A percentile compares a stretch with the other conserved stretches of the same genome.
phyloP scores from a whole-genome alignment of 1,140 invertebrate species.

The Bactericera cockerelli region DNA sequence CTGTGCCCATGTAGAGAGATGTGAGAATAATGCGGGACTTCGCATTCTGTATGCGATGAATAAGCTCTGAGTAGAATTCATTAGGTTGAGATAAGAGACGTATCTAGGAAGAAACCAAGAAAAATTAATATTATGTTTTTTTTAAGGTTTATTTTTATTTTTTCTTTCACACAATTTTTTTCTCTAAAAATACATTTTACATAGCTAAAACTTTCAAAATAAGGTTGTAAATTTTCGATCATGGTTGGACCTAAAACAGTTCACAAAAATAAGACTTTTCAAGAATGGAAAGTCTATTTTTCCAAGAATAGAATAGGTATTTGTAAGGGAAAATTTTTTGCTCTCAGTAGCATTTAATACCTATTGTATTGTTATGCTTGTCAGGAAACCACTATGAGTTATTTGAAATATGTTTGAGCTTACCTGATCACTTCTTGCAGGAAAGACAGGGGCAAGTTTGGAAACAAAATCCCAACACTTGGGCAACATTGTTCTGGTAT shows the following conservation, averaged over 20 bases:
- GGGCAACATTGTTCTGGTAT: neutral
- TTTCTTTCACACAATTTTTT: neutral
- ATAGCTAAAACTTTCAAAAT: too few species aligned
- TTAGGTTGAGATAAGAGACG: constrained; percentile 50
- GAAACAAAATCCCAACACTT: neutral
- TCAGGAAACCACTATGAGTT: too few species aligned
- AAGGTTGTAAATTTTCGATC: too few species aligned
- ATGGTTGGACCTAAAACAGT: too few species aligned
- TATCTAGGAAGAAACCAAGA: constrained; percentile 17
- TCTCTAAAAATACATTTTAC: too few species aligned
- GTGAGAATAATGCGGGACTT: constrained; percentile 68
- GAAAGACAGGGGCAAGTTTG: neutral
- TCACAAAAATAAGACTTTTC: too few species aligned
- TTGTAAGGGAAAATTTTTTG: too few species aligned
- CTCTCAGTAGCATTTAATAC: too few species aligned
- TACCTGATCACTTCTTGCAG: constrained; percentile 1
- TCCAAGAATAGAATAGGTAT: too few species aligned
- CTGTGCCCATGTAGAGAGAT: constrained; percentile 87
- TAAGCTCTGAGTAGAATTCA: constrained; percentile 55
- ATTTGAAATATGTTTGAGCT: too few species aligned
- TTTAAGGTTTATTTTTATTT: neutral
- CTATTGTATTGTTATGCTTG: too few species aligned
- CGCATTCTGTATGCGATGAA: constrained; percentile 51
- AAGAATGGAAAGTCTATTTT: neutral
- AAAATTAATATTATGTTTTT: neutral